Evolutionary conservation across 2,888 invertebrate genomes (phyloP), one percentile per base, ranked within the genome.

Genomic region (Nephrotoma guestfalica): DNA sequence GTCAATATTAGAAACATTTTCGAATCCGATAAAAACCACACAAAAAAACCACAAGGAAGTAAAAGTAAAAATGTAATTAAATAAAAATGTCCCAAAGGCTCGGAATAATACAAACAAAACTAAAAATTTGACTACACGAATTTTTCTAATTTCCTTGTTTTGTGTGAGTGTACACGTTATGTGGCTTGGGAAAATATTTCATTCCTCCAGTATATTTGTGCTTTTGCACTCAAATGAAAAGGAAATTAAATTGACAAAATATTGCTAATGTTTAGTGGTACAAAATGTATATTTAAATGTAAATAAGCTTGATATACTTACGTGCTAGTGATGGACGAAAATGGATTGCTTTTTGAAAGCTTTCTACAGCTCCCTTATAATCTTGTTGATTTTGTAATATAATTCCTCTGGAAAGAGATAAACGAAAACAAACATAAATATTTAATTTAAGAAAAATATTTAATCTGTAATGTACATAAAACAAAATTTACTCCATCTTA

Each of bases 261-360:
- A 41, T 83, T 83, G 11, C 2, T 2, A 13, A 13, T 0, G 11
- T 51, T 51, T 18, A 11, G 51, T 6, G 6, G 6, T 57, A 57
- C 7, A 3, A 18, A 7, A 71, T 71, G 1, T 71, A 6, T 2
- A 51, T 51, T 30, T 30, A 15, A n/a, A 15, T 71, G n/a, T 71
- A 71, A 71, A 83, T 9, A 18, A 40, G 30, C n/a, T n/a, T 85
- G 41, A 7, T 84, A 86, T 88, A 96, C 97, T 96, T 93, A 98
- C 98, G 94, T 91, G 98, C 97, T 92, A 98, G 94, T 89, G 97
- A 96, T 88, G 98, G 98, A 91, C 98, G 94, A 92, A 96, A 98
- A 92, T 96, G 96, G 90, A 98, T 97, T 89, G 98, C 98, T 90
- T 95, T 94, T 91, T 96, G 95, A 92, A 98, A 98, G 92, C 97